Evolutionary conservation across 2,888 invertebrate species (phyloP).

Genomic region (Lypha dubia): DNA sequence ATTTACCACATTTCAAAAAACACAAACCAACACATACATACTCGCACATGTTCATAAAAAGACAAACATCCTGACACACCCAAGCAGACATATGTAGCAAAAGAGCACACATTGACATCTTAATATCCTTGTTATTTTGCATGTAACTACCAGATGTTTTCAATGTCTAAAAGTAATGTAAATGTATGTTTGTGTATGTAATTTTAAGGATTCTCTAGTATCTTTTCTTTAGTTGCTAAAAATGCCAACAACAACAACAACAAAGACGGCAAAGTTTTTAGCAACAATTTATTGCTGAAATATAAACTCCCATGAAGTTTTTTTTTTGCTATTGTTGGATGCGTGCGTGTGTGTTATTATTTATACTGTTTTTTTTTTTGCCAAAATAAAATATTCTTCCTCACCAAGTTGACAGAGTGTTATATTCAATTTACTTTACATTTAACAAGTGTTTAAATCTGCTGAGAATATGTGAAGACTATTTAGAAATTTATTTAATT

Average conservation of each 20-base stretch:
- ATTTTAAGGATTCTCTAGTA: constrained; percentile 34
- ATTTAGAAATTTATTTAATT: constrained; percentile 40
- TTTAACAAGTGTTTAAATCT: constrained; percentile 63
- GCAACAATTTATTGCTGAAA: constrained; percentile 71
- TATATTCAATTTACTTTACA: constrained; percentile 58
- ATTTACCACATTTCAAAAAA: constrained; percentile 50
- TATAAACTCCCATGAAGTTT: constrained; percentile 68
- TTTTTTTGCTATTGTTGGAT: constrained; percentile 1
- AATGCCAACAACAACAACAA: constrained; percentile 23
- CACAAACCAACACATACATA: no score
- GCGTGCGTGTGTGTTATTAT: constrained; percentile 52
- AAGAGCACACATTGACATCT: constrained; percentile 53
- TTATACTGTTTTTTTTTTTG: constrained; percentile 20
- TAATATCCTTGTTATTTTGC: constrained; percentile 59
- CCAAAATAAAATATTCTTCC: background rate
- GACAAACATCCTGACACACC: background rate
- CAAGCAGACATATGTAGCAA: constrained; percentile 25
- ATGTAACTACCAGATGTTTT: constrained; percentile 62
- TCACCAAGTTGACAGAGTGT: constrained; percentile 19
- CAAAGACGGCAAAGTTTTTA: constrained; percentile 50
- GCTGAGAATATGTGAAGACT: constrained; percentile 66
- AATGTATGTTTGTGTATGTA: background rate
- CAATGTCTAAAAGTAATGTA: constrained; percentile 31
- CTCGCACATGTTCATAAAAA: no score
- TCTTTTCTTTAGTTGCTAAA: constrained; percentile 7